phyloP scores from a whole-genome alignment of 2,797 vertebrate genomes.

The Pangasius macronema region DNA sequence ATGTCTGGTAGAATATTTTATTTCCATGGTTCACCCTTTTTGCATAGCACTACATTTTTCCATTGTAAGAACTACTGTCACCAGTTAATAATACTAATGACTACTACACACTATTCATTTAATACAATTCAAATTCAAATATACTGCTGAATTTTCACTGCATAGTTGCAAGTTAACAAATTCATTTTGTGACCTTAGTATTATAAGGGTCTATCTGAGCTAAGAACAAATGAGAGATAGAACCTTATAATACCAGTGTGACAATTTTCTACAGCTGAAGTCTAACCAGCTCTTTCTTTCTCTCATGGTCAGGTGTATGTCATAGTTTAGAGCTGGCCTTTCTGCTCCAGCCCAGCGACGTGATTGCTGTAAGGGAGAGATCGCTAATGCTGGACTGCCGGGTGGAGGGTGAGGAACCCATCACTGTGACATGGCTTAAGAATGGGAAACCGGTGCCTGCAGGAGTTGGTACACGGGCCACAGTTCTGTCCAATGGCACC shows the following conservation, averaged over 20 bases:
- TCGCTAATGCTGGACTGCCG: slow-evolving; percentile 72
- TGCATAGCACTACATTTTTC: not conserved
- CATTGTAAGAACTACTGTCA: not conserved
- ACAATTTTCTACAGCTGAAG: not conserved
- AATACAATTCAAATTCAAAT: not conserved
- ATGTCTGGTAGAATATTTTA: not conserved
- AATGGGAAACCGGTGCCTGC: slow-evolving; percentile 64
- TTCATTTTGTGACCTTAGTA: not conserved
- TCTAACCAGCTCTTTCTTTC: slow-evolving; percentile 5
- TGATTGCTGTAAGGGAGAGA: slow-evolving; percentile 71
- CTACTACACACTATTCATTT: not conserved
- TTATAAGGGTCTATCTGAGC: not conserved
- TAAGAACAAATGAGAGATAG: not conserved
- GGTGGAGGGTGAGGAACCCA: slow-evolving; percentile 72
- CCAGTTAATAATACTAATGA: not conserved
- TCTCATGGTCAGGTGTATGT: slow-evolving; percentile 61
- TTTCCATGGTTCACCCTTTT: not conserved
- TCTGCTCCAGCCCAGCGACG: slow-evolving; percentile 70
- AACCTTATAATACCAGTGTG: not conserved
- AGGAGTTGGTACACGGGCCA: slow-evolving; percentile 56
- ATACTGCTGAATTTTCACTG: not conserved
- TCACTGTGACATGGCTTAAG: slow-evolving; percentile 71
- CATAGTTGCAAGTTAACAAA: not conserved
- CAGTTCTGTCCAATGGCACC: slow-evolving; percentile 70
- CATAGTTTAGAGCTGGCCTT: slow-evolving; percentile 75